Conservation (phyloP, 2,888 invertebrate species). For the Cybosia mesomella region DNA sequence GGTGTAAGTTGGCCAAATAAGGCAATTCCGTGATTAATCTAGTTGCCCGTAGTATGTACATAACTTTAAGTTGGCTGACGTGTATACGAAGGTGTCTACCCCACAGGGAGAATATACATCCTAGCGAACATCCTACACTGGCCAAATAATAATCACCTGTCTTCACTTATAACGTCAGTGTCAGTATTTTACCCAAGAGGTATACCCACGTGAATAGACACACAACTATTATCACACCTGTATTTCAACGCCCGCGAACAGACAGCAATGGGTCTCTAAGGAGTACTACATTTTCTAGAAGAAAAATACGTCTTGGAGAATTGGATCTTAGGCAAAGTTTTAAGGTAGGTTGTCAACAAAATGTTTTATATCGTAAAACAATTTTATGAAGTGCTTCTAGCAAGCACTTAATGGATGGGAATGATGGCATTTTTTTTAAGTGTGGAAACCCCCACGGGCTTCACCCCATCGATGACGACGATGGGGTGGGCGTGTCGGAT, state of each 20-base stretch:
- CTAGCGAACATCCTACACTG: not conserved
- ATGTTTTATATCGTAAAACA: not conserved
- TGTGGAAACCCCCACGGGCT: too few relatives aligned
- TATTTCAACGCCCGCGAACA: constrained; percentile 42
- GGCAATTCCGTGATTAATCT: too few relatives aligned
- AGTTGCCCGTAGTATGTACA: too few relatives aligned
- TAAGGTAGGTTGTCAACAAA: not conserved
- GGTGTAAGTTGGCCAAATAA: too few relatives aligned
- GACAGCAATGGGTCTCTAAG: constrained; percentile 32
- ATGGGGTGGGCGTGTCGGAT: too few relatives aligned
- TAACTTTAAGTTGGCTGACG: too few relatives aligned
- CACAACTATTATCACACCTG: constrained; percentile 35
- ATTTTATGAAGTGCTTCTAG: not conserved
- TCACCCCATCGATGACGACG: too few relatives aligned
- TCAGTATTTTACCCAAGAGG: constrained; percentile 7
- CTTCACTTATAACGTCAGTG: not conserved
- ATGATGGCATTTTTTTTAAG: too few relatives aligned
- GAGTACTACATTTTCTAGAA: constrained; percentile 33
- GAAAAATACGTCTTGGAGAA: constrained; percentile 32
- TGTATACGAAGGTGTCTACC: not conserved
- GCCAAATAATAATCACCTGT: not conserved
- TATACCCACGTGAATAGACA: constrained; percentile 21
- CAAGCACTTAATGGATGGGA: too few relatives aligned
- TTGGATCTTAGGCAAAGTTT: constrained; percentile 5
- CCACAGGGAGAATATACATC: not conserved